Conservation (phyloP, 2,797 vertebrate genomes). For the Gallinago nigripennis region DNA sequence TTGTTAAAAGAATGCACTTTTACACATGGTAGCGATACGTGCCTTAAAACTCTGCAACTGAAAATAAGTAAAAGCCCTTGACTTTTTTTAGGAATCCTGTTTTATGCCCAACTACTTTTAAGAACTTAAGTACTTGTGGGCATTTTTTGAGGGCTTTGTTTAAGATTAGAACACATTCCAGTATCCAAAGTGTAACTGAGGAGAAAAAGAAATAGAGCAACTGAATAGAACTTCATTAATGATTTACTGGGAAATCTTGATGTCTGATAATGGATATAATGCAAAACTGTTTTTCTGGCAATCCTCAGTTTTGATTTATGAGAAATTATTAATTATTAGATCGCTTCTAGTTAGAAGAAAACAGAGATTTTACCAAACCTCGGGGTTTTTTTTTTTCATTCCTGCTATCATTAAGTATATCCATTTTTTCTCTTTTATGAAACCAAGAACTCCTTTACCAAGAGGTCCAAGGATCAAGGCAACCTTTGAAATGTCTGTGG, state of each 20-base stretch:
- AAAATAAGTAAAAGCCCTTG: neutral
- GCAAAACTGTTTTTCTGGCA: constrained; percentile 28
- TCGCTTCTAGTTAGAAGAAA: constrained; percentile 25
- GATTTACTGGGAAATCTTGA: constrained; percentile 49
- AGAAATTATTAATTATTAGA: constrained; percentile 33
- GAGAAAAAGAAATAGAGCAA: neutral
- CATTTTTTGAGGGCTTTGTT: neutral
- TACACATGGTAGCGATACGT: neutral
- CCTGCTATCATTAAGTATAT: neutral
- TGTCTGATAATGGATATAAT: constrained; percentile 61
- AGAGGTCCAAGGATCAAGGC: neutral
- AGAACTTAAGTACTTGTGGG: neutral
- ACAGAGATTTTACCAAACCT: neutral
- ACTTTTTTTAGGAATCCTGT: neutral
- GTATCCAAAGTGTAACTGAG: neutral
- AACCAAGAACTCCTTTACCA: neutral
- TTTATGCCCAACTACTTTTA: constrained; percentile 28
- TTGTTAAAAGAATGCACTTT: neutral
- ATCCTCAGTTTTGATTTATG: constrained; percentile 44
- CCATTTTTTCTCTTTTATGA: neutral
- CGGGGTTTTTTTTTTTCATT: neutral
- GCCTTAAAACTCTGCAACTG: neutral
- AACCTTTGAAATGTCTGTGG: neutral
- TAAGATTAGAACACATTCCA: neutral
- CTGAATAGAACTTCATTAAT: constrained; percentile 7